Conservation (phyloP, 2,888 invertebrate species). For the Pachydiplax longipennis region DNA sequence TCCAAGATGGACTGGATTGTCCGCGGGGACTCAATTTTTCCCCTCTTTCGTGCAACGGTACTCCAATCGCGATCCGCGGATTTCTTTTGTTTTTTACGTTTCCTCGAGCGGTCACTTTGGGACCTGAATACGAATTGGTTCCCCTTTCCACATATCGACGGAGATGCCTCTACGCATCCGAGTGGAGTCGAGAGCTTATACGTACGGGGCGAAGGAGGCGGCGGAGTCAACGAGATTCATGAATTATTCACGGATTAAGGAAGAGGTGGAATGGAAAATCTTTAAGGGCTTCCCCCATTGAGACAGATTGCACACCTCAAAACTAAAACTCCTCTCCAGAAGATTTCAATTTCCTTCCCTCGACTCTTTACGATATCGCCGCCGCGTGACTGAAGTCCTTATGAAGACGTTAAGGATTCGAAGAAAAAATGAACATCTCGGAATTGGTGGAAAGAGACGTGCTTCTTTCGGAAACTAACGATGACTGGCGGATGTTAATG, state of each 20-base stretch:
- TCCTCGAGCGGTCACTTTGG: conserved; percentile 27
- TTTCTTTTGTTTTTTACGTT: conserved; percentile 6
- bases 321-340: not conserved
- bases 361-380: not conserved
- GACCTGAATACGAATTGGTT: conserved; percentile 32
- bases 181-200: not conserved
- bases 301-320: not conserved
- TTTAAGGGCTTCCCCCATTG: not conserved
- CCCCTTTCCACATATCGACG: not conserved
- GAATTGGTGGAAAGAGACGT: no score
- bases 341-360: not conserved
- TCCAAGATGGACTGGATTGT: not conserved
- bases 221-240: not conserved
- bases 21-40: not conserved
- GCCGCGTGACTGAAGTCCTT: not conserved
- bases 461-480: no score
- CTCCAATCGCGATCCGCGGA: not conserved
- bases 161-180: not conserved
- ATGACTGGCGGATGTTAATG: no score
- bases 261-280: not conserved
- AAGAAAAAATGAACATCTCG: no score
- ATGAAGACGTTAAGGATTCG: not conserved
- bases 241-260: conserved; percentile 38
- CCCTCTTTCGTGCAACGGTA: conserved; percentile 50
- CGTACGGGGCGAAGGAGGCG: not conserved